Percentiles rank a stretch among this genome's conserved stretches.
Evolutionary conservation across 2,113 vertebrate species (phyloP).

Genomic region (Coptodon rendalli): DNA sequence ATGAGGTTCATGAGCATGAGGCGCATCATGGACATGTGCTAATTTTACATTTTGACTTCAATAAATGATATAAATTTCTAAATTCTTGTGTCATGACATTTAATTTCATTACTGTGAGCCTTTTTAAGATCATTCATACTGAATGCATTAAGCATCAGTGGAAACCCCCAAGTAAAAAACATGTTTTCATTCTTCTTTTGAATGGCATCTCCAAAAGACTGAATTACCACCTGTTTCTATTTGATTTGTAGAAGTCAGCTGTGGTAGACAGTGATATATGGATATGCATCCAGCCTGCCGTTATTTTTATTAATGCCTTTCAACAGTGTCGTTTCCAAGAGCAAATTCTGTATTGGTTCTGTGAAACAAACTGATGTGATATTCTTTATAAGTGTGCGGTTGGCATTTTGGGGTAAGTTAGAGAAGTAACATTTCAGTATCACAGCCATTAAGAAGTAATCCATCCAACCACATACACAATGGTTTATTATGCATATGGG

Average conservation of each 20-base stretch:
- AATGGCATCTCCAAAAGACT: neutral
- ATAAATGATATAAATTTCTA: conserved; percentile 9
- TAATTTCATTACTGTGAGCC: neutral
- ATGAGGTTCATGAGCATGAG: conserved; percentile 47
- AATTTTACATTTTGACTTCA: neutral
- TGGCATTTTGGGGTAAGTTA: neutral
- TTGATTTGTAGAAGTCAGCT: neutral
- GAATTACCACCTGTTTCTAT: neutral
- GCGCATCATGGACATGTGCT: conserved; percentile 58
- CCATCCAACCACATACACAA: neutral
- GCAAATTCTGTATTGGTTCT: neutral
- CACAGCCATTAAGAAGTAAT: neutral
- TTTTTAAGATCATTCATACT: neutral
- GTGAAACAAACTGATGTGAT: neutral
- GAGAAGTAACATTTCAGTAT: neutral
- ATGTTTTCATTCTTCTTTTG: neutral
- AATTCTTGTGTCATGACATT: neutral
- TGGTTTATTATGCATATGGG: neutral
- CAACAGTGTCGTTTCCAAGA: neutral
- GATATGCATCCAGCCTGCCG: neutral
- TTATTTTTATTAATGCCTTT: neutral
- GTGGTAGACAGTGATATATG: neutral
- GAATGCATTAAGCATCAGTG: neutral
- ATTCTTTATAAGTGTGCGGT: neutral
- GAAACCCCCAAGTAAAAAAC: neutral